Base-by-base conservation (phyloP, 2,113 vertebrate genomes). In the Phycodurus eques region DNA sequence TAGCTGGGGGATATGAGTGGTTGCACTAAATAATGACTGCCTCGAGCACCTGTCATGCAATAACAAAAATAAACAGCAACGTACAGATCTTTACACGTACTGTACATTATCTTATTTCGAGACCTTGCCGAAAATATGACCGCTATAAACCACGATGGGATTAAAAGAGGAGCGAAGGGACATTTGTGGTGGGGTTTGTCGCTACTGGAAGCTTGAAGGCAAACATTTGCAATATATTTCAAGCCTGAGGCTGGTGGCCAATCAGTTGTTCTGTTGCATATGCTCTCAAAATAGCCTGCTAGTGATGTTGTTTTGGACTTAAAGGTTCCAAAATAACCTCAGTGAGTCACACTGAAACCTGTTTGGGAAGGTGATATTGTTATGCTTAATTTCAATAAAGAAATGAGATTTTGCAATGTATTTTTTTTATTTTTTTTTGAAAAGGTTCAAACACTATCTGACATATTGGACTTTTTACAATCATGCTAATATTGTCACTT, bases 221-320 rank as follows among this genome's bases (percentile, higher is more conserved):
- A 67, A 86, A 80, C 69, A 47, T 80, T 56, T 77, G 49, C 15
- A 19, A 51, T 72, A 64, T 70, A 68, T 81, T 67, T 74, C 65
- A 79, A 73, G 75, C 72, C 72, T 57, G 35, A 8, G 42, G 46
- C 68, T 64, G 68, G 54, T 65, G 49, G 73, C 70, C 73, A 76
- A 63, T 80, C 65, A 78, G 27, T 27, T 27, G 27, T 27, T 27
- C 27, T 27, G 27, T 27, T 27, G 27, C 27, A 27, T 27, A 77
- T 72, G 77, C 72, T 85, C 80, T 84, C 69, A 84, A 88, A 88
- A 88, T 88, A 90, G 75, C 72, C 75, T 77, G 75, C n/a, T 72
- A 71, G 80, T 80, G 76, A 75, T 51, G 77, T 83, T 76, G 82
- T 80, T 76, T 85, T 78, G 74, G 35, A 43, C 62, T 76, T 72